Percentiles rank a stretch among this genome's conserved stretches.
Evolutionary conservation across 2,113 vertebrate species (phyloP).

Genomic region (Electrona antarctica): DNA sequence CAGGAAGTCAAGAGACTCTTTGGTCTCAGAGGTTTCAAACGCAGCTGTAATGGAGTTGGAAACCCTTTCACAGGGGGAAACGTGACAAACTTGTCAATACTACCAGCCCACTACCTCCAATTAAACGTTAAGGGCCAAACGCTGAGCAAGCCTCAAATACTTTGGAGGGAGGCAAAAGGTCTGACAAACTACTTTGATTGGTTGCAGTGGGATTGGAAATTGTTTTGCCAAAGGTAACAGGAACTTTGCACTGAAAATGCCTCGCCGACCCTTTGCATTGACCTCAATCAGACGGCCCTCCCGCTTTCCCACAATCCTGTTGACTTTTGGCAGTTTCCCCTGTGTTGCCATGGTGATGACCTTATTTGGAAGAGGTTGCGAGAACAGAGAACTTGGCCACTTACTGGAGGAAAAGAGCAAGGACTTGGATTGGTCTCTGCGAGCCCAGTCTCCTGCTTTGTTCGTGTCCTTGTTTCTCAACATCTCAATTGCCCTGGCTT

Average conservation of each 20-base stretch:
- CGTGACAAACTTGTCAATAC: slow-evolving; percentile 54
- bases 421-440: slow-evolving; percentile 46
- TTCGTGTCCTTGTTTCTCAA: slow-evolving; percentile 44
- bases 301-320: slow-evolving; percentile 34
- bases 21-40: slow-evolving; percentile 35
- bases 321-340: slow-evolving; percentile 52
- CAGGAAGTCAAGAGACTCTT: slow-evolving; percentile 7
- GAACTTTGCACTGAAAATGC: slow-evolving; percentile 64
- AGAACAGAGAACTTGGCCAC: slow-evolving; percentile 35
- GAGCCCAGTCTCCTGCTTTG: slow-evolving; percentile 47
- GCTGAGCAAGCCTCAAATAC: slow-evolving; percentile 26
- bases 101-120: slow-evolving; percentile 43
- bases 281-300: slow-evolving; percentile 61
- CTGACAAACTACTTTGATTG: slow-evolving; percentile 57
- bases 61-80: slow-evolving; percentile 34
- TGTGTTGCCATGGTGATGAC: slow-evolving; percentile 55
- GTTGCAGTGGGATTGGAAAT: slow-evolving; percentile 61
- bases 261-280: slow-evolving; percentile 61
- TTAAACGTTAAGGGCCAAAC: slow-evolving; percentile 53
- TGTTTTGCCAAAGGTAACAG: slow-evolving; percentile 61
- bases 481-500: slow-evolving; percentile 49
- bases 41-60: slow-evolving; percentile 37
- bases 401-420: slow-evolving; percentile 32
- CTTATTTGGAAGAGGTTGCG: slow-evolving; percentile 56
- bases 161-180: slow-evolving; percentile 37